Conservation (phyloP, 64 coral and sea anemone genomes). For the Catalaphyllia jardinei region DNA sequence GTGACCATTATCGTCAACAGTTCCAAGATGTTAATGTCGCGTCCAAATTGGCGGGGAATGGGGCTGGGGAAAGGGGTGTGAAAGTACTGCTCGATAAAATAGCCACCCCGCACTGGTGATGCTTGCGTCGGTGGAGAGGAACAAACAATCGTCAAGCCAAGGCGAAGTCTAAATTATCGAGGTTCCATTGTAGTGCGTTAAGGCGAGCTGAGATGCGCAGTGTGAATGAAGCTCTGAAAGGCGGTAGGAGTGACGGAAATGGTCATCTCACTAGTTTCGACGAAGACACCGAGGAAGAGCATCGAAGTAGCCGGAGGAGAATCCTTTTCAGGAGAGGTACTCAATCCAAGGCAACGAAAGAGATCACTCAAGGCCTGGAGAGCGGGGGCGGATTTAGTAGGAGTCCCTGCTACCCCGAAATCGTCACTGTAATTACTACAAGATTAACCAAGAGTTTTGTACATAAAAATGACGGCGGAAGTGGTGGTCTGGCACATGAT, state of each 20-base stretch:
- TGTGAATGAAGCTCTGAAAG: not conserved
- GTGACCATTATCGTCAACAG: not conserved
- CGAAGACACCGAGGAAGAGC: not conserved
- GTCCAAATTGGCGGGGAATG: not conserved
- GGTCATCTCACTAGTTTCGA: not conserved
- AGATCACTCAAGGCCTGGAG: not conserved
- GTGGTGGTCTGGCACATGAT: constrained; percentile 41
- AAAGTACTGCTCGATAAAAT: not conserved
- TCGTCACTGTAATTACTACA: constrained; percentile 17
- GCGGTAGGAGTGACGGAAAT: not conserved
- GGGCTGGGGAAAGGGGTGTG: constrained; percentile 6
- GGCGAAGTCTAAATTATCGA: too few species aligned
- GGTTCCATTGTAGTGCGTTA: too few species aligned
- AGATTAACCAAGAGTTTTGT: not conserved
- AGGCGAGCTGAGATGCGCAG: not conserved
- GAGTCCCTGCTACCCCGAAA: constrained; percentile 9
- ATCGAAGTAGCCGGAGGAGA: not conserved
- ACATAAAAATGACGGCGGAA: constrained; percentile 27
- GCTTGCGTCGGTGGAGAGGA: not conserved
- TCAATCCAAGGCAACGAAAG: not conserved
- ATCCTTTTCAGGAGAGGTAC: not conserved
- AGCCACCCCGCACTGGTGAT: not conserved
- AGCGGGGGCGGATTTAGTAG: not conserved
- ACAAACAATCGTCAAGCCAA: too few species aligned
- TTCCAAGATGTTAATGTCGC: constrained; percentile 21